A percentile compares a stretch with the other conserved stretches of the same genome.
phyloP scores from a whole-genome alignment of 2,797 vertebrate genomes.

The Falco rusticolus region DNA sequence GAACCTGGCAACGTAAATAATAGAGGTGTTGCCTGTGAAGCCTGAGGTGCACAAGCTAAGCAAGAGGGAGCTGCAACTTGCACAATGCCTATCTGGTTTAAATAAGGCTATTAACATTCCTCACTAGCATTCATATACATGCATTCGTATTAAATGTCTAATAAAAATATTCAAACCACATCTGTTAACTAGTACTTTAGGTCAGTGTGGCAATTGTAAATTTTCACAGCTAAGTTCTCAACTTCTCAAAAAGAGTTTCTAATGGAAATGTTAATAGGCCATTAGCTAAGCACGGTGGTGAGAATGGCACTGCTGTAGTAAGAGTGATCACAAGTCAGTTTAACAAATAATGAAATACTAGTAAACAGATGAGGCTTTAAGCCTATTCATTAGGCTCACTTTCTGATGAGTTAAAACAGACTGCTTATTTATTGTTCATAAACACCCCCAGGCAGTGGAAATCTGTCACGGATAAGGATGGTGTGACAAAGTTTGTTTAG shows the following conservation, averaged over 20 bases:
- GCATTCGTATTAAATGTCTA: slow-evolving; percentile 7
- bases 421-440: slow-evolving; percentile 43
- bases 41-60: not conserved
- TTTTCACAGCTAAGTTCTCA: slow-evolving; percentile 14
- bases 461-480: slow-evolving; percentile 45
- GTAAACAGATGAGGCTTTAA: slow-evolving; percentile 60
- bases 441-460: slow-evolving; percentile 29
- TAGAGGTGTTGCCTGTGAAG: not conserved
- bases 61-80: not conserved
- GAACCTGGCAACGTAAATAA: not conserved
- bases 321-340: not conserved
- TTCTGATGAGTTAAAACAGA: slow-evolving; percentile 63
- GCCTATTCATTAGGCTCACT: slow-evolving; percentile 59
- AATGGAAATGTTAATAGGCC: slow-evolving; percentile 16
- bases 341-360: slow-evolving; percentile 54
- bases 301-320: not conserved
- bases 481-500: slow-evolving; percentile 62
- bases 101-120: slow-evolving; percentile 33
- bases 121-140: not conserved
- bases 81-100: not conserved
- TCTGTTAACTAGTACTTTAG: slow-evolving; percentile 1
- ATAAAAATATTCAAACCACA: slow-evolving; percentile 22
- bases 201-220: not conserved
- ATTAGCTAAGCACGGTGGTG: not conserved
- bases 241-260: not conserved